phyloP scores from a whole-genome alignment of 2,888 invertebrate genomes.

The Pollenia labialis region DNA sequence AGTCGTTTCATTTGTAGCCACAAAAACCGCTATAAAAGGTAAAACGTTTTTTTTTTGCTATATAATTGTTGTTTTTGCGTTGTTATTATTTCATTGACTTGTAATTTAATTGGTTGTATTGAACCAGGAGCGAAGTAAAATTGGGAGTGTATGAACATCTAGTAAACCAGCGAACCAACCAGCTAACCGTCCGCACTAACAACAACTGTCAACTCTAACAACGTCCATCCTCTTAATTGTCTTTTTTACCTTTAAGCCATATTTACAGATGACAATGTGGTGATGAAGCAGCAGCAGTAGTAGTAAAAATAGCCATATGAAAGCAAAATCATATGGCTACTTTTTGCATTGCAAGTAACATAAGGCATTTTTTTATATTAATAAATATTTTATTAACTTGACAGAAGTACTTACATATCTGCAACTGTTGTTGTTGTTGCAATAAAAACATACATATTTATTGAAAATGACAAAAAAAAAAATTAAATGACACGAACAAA shows the following conservation, averaged over 20 bases:
- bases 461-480: constrained; percentile 24
- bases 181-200: constrained; percentile 1
- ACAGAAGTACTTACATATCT: constrained; percentile 40
- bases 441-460: background rate
- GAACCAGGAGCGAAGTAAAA: background rate
- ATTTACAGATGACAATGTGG: constrained; percentile 41
- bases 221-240: constrained; percentile 70
- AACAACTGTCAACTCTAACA: constrained; percentile 57
- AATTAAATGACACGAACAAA: constrained; percentile 48
- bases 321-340: constrained; percentile 17
- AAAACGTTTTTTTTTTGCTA: constrained; percentile 23
- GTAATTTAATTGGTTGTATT: constrained; percentile 52
- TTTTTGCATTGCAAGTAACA: constrained; percentile 7
- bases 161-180: background rate
- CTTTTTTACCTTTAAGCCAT: constrained; percentile 70
- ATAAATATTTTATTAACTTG: constrained; percentile 59
- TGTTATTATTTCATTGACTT: constrained; percentile 45
- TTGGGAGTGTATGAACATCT: constrained; percentile 11
- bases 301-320: background rate
- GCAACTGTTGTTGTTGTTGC: constrained; percentile 16
- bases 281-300: constrained; percentile 17
- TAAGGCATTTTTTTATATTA: constrained; percentile 1
- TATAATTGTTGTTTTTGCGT: background rate
- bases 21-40: constrained; percentile 61
- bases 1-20: constrained; percentile 25